A percentile compares a stretch with the other conserved stretches of the same genome.
Evolutionary conservation across 2,113 vertebrate genomes (phyloP).

Genomic region (Romanogobio albipinnatus): DNA sequence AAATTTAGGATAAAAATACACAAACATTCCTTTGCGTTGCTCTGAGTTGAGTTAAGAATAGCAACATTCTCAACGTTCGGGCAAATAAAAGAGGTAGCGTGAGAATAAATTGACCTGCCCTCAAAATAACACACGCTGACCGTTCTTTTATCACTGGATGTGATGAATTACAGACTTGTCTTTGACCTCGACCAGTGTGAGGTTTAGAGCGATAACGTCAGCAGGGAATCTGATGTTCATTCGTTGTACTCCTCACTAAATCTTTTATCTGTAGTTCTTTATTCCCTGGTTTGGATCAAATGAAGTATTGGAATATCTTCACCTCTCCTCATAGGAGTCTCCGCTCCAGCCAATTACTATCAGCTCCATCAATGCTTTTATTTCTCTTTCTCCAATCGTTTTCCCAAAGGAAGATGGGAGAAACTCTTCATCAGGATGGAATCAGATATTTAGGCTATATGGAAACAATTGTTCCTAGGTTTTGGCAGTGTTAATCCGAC

Average conservation of each 20-base stretch:
- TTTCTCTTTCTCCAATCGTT: not conserved
- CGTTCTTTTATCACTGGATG: not conserved
- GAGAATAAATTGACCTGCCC: not conserved
- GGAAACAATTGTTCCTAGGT: conserved; percentile 31
- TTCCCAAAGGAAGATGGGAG: conserved; percentile 8
- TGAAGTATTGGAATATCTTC: not conserved
- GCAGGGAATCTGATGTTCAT: not conserved
- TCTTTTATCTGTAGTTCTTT: not conserved
- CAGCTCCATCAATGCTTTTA: conserved; percentile 16
- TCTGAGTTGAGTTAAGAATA: not conserved
- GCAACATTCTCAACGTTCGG: not conserved
- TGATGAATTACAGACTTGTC: not conserved
- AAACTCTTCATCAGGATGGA: conserved; percentile 26
- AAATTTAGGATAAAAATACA: not conserved
- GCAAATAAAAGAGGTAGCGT: not conserved
- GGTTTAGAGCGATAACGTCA: not conserved
- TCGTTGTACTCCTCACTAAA: not conserved
- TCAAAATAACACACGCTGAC: not conserved
- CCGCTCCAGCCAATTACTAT: conserved; percentile 13
- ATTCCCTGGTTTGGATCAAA: not conserved
- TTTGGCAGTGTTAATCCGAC: conserved; percentile 43
- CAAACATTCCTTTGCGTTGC: not conserved
- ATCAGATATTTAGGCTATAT: conserved; percentile 18
- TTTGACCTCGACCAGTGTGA: not conserved
- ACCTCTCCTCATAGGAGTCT: conserved; percentile 3